Percentiles rank a stretch among this genome's conserved stretches.
These are phyloP conservation scores for Trissolcus brochymenae DNA, from an alignment of 2,888 invertebrate genomes.

Conservation along the genomic window DNA sequence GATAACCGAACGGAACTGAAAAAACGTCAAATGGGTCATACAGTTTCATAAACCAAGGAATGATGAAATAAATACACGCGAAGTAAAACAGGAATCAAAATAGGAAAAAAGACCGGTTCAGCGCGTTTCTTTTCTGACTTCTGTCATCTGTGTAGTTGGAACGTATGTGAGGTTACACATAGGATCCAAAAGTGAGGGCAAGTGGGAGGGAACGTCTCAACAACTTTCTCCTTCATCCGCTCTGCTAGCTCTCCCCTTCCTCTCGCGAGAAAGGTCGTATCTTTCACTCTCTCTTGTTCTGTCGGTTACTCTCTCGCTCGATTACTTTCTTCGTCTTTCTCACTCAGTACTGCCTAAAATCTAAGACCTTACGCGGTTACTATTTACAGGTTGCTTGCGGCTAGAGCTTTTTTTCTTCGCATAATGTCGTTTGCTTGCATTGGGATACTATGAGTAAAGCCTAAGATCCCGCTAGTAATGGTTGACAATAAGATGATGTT, in stretches of 20 bases:
- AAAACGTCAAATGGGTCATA: conserved; percentile 1
- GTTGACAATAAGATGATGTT: conserved; percentile 26
- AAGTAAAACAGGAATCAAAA: conserved; percentile 26
- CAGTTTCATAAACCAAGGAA: conserved; percentile 6
- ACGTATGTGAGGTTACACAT: conserved; percentile 53
- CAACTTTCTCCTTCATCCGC: conserved; percentile 62
- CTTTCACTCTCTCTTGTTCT: conserved; percentile 16
- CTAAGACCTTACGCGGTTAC: conserved; percentile 44
- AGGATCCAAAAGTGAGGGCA: conserved; percentile 53
- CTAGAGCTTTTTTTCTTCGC: conserved; percentile 22
- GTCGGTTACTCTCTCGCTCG: conserved; percentile 17
- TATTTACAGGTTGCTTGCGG: conserved; percentile 54
- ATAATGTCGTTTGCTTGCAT: conserved; percentile 16
- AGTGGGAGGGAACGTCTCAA: conserved; percentile 67
- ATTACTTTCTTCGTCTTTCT: not conserved
- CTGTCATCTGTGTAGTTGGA: conserved; percentile 37
- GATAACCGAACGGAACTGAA: not conserved
- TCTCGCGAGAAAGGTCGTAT: conserved; percentile 38
- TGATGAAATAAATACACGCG: conserved; percentile 49
- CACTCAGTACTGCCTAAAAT: conserved; percentile 27
- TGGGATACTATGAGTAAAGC: conserved; percentile 38
- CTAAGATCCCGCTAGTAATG: conserved; percentile 25
- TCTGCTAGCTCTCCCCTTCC: conserved; percentile 52
- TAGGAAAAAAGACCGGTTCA: conserved; percentile 19
- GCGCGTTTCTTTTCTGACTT: conserved; percentile 30